phyloP scores from a whole-genome alignment of 2,888 invertebrate species.

The Ptychoptera albimana region DNA sequence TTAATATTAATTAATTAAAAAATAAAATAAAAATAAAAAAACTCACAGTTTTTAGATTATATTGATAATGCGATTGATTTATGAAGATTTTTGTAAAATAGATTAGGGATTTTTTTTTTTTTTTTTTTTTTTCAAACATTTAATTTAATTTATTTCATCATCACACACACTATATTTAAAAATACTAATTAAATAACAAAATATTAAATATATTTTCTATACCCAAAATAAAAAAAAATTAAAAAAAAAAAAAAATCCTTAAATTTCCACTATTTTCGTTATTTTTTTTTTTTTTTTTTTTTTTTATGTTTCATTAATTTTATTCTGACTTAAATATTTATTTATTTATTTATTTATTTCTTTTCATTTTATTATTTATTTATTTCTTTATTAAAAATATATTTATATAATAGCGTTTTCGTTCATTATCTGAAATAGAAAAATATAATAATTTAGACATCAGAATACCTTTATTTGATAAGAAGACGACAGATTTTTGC shows the following conservation, averaged over 20 bases:
- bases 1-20: no score
- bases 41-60: slow-evolving; percentile 8
- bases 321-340: slow-evolving; percentile 5
- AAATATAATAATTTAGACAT: slow-evolving; percentile 30
- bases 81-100: background rate
- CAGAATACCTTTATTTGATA: slow-evolving; percentile 51
- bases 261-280: no score
- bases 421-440: slow-evolving; percentile 36
- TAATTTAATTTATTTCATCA: background rate
- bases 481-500: slow-evolving; percentile 56
- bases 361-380: slow-evolving; percentile 11
- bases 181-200: no score
- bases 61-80: slow-evolving; percentile 8
- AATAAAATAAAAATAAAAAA: no score
- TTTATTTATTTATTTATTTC: background rate
- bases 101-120: background rate
- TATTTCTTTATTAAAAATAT: slow-evolving; percentile 8
- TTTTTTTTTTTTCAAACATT: background rate
- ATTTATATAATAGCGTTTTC: slow-evolving; percentile 30
- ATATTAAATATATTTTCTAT: no score
- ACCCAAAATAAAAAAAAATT: no score
- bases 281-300: background rate
- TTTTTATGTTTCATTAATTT: slow-evolving; percentile 2
- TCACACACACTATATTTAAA: no score
- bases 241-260: no score